These are phyloP conservation scores for Cheilosia soror DNA, from an alignment of 2,888 invertebrate genomes.

Conservation along the genomic window DNA sequence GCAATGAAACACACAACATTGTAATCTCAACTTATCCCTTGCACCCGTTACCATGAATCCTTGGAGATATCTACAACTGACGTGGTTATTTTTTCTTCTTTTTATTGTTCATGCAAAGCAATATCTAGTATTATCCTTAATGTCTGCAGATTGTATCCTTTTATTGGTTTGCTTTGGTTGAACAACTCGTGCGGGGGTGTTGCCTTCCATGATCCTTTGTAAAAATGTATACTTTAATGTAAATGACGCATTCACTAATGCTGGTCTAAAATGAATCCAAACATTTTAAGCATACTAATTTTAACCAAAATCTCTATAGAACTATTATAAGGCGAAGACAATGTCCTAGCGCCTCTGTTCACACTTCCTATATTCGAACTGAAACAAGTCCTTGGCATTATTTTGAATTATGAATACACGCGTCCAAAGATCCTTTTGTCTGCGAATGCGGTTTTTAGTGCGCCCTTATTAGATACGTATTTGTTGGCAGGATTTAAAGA, in stretches of 20 bases:
- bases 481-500: slow-evolving; percentile 23
- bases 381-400: slow-evolving; percentile 29
- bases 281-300: slow-evolving; percentile 39
- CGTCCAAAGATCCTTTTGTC: slow-evolving; percentile 37
- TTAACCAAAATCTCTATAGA: slow-evolving; percentile 5
- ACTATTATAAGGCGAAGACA: background rate
- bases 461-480: slow-evolving; percentile 4
- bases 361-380: slow-evolving; percentile 24
- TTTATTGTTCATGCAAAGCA: slow-evolving; percentile 38
- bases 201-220: slow-evolving; percentile 33
- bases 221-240: slow-evolving; percentile 31
- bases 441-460: slow-evolving; percentile 28
- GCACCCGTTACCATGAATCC: slow-evolving; percentile 48
- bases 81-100: slow-evolving; percentile 24
- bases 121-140: slow-evolving; percentile 53
- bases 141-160: slow-evolving; percentile 36
- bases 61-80: slow-evolving; percentile 48
- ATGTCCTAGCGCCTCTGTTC: slow-evolving; percentile 51
- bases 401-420: slow-evolving; percentile 66
- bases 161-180: slow-evolving; percentile 26
- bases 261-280: slow-evolving; percentile 19
- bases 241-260: slow-evolving; percentile 41
- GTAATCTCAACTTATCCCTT: slow-evolving; percentile 67
- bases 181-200: slow-evolving; percentile 46
- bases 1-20: slow-evolving; percentile 55